These are phyloP conservation scores for Plagodis pulveraria DNA, from an alignment of 2,888 invertebrate species.

Conservation along the genomic window DNA sequence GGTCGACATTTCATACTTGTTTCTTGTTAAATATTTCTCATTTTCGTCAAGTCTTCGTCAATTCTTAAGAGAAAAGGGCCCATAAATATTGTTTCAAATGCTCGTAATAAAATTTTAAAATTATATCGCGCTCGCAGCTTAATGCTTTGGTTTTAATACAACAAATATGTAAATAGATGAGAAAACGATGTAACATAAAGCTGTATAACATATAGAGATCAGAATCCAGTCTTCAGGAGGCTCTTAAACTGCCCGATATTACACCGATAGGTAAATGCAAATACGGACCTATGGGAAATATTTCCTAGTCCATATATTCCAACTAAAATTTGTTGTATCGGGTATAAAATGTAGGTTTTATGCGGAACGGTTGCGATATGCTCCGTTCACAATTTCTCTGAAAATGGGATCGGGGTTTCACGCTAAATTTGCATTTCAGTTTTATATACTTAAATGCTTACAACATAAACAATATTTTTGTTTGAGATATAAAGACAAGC, in stretches of 20 bases:
- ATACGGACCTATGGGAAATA: constrained; percentile 36
- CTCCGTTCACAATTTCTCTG: constrained; percentile 12
- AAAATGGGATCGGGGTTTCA: constrained; percentile 16
- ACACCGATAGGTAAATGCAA: constrained; percentile 22
- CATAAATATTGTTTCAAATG: no score
- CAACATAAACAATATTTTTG: constrained; percentile 1
- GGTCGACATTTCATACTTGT: no score
- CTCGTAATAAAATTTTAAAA: no score
- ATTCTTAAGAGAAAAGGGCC: no score
- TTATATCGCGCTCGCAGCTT: no score
- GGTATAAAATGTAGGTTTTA: constrained; percentile 33
- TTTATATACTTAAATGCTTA: constrained; percentile 12
- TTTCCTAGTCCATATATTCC: constrained; percentile 40
- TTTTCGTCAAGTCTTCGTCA: no score
- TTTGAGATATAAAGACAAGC: not conserved
- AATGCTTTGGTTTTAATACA: no score
- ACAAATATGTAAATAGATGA: no score
- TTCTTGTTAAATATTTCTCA: no score
- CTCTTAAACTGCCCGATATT: constrained; percentile 12
- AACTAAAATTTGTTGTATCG: constrained; percentile 30
- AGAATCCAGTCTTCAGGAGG: not conserved
- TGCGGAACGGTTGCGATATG: constrained; percentile 21
- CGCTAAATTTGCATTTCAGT: constrained; percentile 15
- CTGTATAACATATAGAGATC: not conserved
- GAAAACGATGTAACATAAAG: no score